phyloP scores from a whole-genome alignment of 2,113 vertebrate species.

The Mesocricetus auratus region DNA sequence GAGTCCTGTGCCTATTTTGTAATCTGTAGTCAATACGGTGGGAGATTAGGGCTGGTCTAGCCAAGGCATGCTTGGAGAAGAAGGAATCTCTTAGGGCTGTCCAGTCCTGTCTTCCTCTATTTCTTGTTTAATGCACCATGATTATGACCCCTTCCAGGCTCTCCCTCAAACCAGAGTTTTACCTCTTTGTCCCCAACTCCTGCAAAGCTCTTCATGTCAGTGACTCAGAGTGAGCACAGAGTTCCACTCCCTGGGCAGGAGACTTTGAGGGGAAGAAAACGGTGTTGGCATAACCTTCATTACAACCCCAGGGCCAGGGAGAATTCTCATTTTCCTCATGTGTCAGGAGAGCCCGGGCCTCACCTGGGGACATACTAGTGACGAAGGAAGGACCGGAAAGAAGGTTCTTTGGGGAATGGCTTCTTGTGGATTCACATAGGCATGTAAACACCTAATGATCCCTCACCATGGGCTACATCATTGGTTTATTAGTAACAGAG shows the following conservation, averaged over 20 bases:
- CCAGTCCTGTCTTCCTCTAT: neutral
- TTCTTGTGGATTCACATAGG: conserved; percentile 45
- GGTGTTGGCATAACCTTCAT: conserved; percentile 36
- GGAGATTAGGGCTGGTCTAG: neutral
- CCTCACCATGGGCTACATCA: neutral
- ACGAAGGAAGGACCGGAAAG: conserved; percentile 80
- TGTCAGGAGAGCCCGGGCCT: neutral
- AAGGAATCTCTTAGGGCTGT: neutral
- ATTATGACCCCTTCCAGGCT: neutral
- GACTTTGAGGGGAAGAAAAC: neutral
- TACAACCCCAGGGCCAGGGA: conserved; percentile 7
- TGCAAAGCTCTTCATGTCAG: neutral
- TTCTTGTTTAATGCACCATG: neutral
- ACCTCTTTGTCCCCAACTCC: neutral
- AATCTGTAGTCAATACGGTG: neutral
- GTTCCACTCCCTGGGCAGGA: neutral
- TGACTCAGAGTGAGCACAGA: neutral
- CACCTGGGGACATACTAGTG: conserved; percentile 73
- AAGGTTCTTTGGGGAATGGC: conserved; percentile 61
- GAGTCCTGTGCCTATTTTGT: neutral
- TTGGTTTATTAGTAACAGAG: conserved; percentile 59
- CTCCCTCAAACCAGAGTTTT: neutral
- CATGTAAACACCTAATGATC: conserved; percentile 18
- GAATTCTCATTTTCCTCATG: conserved; percentile 62
- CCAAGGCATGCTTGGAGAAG: rapidly evolving